phyloP scores from a whole-genome alignment of 2,888 invertebrate species.

The Agrotis ipsilon region DNA sequence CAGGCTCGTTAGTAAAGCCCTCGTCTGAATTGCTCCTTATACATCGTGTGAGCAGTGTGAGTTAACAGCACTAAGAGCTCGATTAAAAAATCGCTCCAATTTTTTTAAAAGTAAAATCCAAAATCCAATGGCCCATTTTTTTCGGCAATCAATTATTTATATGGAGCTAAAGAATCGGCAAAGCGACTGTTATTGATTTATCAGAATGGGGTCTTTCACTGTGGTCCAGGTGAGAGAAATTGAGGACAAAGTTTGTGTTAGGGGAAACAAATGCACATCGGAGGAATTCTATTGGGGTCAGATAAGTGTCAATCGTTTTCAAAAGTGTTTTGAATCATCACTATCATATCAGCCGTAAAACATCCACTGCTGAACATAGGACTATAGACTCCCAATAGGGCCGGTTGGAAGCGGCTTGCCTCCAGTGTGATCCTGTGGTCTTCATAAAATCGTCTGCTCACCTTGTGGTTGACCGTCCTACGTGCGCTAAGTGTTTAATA shows the following conservation, averaged over 20 bases:
- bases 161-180: slow-evolving; percentile 18
- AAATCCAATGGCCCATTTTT: slow-evolving; percentile 18
- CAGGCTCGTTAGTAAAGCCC: slow-evolving; percentile 49
- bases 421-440: too few species aligned
- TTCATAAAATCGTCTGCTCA: too few species aligned
- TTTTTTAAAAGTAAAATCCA: slow-evolving; percentile 18
- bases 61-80: slow-evolving; percentile 12
- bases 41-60: slow-evolving; percentile 27
- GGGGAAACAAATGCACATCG: slow-evolving; percentile 18
- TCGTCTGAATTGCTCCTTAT: slow-evolving; percentile 49
- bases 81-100: slow-evolving; percentile 18
- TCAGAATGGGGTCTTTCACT: slow-evolving; percentile 3
- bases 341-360: too few species aligned
- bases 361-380: too few species aligned
- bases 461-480: too few species aligned
- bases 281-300: too few species aligned
- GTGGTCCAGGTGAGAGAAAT: slow-evolving; percentile 1
- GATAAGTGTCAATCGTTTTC: background rate
- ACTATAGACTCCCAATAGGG: too few species aligned
- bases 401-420: too few species aligned
- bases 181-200: slow-evolving; percentile 44
- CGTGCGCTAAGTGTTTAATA: too few species aligned
- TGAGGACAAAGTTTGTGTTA: slow-evolving; percentile 15
- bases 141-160: slow-evolving; percentile 26
- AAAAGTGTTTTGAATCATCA: too few species aligned